Evolutionary conservation across 1,140 invertebrate genomes (phyloP), one percentile per base, ranked within the genome.

Genomic region (Orussus abietinus): DNA sequence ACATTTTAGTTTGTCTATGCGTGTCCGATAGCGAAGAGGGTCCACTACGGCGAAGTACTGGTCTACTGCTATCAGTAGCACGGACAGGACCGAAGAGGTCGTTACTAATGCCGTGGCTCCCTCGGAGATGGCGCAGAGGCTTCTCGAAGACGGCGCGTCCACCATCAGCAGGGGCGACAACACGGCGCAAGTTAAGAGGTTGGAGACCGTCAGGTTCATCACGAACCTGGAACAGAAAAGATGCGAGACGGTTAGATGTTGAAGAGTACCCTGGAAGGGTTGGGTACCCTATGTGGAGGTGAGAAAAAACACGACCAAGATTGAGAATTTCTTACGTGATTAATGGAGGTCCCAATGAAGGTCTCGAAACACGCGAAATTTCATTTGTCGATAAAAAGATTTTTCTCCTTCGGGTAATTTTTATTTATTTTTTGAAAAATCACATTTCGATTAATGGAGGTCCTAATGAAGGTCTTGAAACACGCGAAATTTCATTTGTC

Each of bases 31-130:
- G n/a, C 86, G 80, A 14, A 92, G 73, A 0, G 90, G 90, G 62
- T 89, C 86, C 4, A 88, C 86, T 19, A 94, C 88, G 1, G 90
- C 90, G 47, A 86, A 84, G 66, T 90, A 92, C 55, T 92, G 85
- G 59, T 94, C 90, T 2, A 90, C 69, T 1, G 87, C 86, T 22
- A 94, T 90, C 6, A 92, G 76, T 5, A 90, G 76, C 4, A 92
- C 81, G 1, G 85, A 84, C 13, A 90, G 74, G 2, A 83, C 77
- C 10, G 78, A 80, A 0, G 68, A 72, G 4, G 66, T 66, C 0
- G 68, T 70, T 20, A 69, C 62, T 2, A 73, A 26, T 4, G 66
- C 64, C 7, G 58, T 59, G 0, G 60, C 57, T 10, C 66, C 62
- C 33, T 73, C 69, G 6, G 66, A 65, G 25, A 61, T 20, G 4